phyloP scores from a whole-genome alignment of 2,113 vertebrate genomes.

The Mionectes macconnelli region DNA sequence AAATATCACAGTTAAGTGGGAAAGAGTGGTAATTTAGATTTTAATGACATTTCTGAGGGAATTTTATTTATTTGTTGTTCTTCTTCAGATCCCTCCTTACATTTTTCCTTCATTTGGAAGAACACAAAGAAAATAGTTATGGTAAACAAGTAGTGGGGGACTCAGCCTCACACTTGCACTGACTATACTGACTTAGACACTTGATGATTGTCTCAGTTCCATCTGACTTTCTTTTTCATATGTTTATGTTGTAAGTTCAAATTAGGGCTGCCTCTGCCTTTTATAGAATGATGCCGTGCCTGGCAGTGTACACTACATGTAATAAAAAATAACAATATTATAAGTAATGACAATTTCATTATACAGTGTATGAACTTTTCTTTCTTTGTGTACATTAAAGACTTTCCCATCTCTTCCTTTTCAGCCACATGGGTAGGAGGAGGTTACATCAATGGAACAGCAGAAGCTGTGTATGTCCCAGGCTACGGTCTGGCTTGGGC shows the following conservation, averaged over 20 bases:
- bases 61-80: neutral
- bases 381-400: neutral
- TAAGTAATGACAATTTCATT: neutral
- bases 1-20: neutral
- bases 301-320: neutral
- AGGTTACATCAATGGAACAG: conserved; percentile 98
- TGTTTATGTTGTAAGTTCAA: neutral
- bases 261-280: neutral
- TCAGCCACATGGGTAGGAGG: conserved; percentile 98
- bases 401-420: conserved; percentile 33
- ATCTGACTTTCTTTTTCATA: neutral
- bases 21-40: neutral
- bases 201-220: neutral
- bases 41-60: neutral
- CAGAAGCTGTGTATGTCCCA: conserved; percentile 94
- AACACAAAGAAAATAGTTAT: neutral
- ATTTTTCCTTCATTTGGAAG: neutral
- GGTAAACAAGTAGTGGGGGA: neutral
- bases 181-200: neutral
- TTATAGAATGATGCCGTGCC: neutral
- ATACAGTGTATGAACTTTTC: neutral
- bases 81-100: neutral
- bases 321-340: neutral
- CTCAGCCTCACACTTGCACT: neutral
- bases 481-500: conserved; percentile 93